Evolutionary conservation across 2,797 vertebrate genomes (phyloP).

Genomic region (Pseudochirops corinnae): DNA sequence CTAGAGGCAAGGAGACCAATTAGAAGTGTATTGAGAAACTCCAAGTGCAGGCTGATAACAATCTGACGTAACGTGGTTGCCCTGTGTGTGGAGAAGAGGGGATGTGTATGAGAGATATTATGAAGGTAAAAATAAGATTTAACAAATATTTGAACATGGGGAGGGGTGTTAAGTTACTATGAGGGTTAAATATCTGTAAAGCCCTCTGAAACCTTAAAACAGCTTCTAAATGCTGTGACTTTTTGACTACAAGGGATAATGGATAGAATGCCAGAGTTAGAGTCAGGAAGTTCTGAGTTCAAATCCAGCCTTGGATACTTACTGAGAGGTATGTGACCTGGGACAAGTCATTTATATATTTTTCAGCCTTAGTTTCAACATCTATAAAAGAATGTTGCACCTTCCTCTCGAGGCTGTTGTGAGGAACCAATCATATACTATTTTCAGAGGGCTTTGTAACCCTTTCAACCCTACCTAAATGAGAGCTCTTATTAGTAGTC

Average conservation of each 20-base stretch:
- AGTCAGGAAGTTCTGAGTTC: neutral
- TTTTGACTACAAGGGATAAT: neutral
- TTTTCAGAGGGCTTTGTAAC: neutral
- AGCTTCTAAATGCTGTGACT: neutral
- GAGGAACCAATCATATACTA: neutral
- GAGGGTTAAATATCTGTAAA: neutral
- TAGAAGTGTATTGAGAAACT: neutral
- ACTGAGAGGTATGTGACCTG: fast-evolving
- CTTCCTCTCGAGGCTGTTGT: neutral
- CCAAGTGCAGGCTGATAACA: neutral
- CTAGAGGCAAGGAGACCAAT: neutral
- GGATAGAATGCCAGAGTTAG: neutral
- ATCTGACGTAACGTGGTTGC: neutral
- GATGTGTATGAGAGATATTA: neutral
- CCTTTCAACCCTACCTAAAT: neutral
- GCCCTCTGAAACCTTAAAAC: neutral
- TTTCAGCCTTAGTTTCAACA: neutral
- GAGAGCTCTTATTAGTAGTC: neutral
- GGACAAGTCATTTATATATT: neutral
- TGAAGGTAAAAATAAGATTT: neutral
- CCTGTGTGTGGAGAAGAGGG: neutral
- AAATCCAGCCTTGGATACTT: neutral
- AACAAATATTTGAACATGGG: neutral
- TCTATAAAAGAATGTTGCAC: neutral
- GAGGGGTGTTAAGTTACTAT: neutral